A percentile compares a stretch with the other conserved stretches of the same genome.
Evolutionary conservation across 64 coral and sea anemone species (phyloP).

Genomic region (Astreopora myriophthalma): DNA sequence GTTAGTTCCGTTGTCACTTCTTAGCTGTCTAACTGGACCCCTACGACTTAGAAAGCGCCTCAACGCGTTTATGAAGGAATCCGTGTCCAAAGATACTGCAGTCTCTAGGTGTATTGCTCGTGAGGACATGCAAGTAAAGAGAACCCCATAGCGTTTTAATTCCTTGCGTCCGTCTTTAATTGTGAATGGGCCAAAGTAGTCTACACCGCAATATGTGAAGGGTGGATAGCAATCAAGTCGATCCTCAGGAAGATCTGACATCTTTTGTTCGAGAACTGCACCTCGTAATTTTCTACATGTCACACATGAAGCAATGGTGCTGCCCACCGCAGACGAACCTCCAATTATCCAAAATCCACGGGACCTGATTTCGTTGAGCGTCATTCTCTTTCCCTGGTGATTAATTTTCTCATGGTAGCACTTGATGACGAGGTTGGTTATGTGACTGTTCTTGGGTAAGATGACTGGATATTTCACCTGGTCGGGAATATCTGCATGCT

Average conservation of each 20-base stretch:
- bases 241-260: neutral
- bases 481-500: neutral
- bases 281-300: neutral
- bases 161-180: slow-evolving; percentile 53
- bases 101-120: neutral
- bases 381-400: too few species aligned
- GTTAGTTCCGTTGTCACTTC: slow-evolving; percentile 56
- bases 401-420: too few species aligned
- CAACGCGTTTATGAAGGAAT: slow-evolving; percentile 58
- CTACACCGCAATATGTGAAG: neutral
- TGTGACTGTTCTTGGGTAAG: too few species aligned
- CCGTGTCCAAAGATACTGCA: neutral
- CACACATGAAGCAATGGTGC: neutral
- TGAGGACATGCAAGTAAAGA: slow-evolving; percentile 29
- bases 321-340: neutral
- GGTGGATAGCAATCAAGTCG: neutral
- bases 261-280: neutral
- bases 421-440: too few species aligned
- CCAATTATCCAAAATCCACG: neutral
- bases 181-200: slow-evolving; percentile 41
- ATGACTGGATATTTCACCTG: neutral
- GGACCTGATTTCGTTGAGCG: too few species aligned
- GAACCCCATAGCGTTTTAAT: neutral
- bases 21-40: slow-evolving; percentile 41
- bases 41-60: slow-evolving; percentile 12